Conservation (phyloP, 1,140 invertebrate genomes). For the Oppia nitens region DNA sequence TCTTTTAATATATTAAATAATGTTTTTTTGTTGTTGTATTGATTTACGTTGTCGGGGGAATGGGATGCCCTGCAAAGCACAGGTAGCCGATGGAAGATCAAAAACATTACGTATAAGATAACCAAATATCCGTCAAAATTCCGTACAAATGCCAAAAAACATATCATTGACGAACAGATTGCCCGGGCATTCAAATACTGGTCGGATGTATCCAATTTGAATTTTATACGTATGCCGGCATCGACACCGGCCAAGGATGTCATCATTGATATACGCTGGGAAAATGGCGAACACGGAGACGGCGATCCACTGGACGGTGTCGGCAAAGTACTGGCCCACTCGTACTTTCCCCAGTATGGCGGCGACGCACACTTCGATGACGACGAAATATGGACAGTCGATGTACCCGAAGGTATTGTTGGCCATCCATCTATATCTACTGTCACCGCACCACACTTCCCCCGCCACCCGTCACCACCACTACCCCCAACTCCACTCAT, state of each 20-base stretch:
- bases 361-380: slow-evolving; percentile 38
- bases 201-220: slow-evolving; percentile 22
- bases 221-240: slow-evolving; percentile 35
- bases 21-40: no score
- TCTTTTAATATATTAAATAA: no score
- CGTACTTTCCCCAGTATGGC: slow-evolving; percentile 29
- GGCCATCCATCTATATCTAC: background rate
- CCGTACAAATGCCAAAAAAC: background rate
- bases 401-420: background rate
- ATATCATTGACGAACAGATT: background rate
- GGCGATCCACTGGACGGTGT: slow-evolving; percentile 33
- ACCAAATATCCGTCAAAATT: background rate
- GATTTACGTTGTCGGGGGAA: no score
- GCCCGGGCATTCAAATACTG: slow-evolving; percentile 21
- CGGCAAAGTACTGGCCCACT: slow-evolving; percentile 44
- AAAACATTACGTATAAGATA: slow-evolving; percentile 69
- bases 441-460: no score
- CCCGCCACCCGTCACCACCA: no score
- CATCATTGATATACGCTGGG: slow-evolving; percentile 53
- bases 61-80: no score
- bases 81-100: slow-evolving; percentile 65
- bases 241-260: slow-evolving; percentile 38
- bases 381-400: slow-evolving; percentile 31
- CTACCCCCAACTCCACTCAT: no score
- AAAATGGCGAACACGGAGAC: slow-evolving; percentile 60